These are phyloP conservation scores for Hypsibius dujardini DNA, from an alignment of 1,140 invertebrate species.

Conservation along the genomic window DNA sequence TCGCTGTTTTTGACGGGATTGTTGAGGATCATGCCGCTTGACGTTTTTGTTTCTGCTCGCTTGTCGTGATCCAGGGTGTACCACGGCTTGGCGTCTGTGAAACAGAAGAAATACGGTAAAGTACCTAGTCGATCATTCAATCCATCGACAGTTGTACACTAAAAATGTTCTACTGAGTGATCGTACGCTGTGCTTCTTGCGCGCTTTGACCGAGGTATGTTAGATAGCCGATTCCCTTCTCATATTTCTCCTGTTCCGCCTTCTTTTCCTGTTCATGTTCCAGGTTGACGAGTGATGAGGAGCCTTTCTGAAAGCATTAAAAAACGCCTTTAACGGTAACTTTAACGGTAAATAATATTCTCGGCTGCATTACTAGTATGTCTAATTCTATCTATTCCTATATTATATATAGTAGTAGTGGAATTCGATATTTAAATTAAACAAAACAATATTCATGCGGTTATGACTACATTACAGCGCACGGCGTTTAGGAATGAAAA, in stretches of 20 bases:
- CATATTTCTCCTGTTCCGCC: slow-evolving; percentile 77
- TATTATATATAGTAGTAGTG: no score
- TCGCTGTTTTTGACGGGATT: slow-evolving; percentile 21
- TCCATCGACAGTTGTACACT: neutral
- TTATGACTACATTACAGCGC: no score
- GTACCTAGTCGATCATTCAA: slow-evolving; percentile 29
- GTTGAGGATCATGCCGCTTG: slow-evolving; percentile 38
- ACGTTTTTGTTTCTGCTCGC: slow-evolving; percentile 45
- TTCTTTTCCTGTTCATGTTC: slow-evolving; percentile 79
- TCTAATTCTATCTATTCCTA: no score
- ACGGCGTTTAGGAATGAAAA: no score
- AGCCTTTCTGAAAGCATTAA: slow-evolving; percentile 25
- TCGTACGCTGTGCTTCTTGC: slow-evolving; percentile 45
- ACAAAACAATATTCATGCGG: no score
- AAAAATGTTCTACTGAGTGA: slow-evolving; percentile 7
- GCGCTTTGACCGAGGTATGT: slow-evolving; percentile 88
- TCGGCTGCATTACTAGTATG: no score
- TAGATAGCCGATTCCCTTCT: slow-evolving; percentile 86
- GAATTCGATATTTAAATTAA: no score
- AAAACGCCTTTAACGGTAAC: no score
- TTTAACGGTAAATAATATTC: no score
- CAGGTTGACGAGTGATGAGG: slow-evolving; percentile 47
- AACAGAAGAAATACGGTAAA: neutral
- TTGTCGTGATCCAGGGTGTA: slow-evolving; percentile 23
- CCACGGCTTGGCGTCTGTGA: slow-evolving; percentile 25